Base-by-base conservation (phyloP, 2,113 vertebrate species). In the Eulemur rufifrons region DNA sequence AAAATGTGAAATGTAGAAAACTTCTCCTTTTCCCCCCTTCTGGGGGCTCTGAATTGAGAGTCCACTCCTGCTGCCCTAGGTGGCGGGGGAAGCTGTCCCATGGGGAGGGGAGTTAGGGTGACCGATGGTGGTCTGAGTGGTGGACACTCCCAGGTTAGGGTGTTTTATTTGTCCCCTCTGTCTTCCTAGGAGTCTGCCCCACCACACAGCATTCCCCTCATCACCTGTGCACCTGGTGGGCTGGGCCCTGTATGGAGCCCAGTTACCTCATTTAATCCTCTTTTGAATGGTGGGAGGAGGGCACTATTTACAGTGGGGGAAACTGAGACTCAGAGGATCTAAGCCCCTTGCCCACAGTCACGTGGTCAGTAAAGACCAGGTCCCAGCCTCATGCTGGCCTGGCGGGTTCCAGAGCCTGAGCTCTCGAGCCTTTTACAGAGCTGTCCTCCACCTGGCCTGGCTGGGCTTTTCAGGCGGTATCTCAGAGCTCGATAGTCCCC, bases 361-460 rank as follows among this genome's bases (percentile, higher is more conserved):
- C 9, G 4, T 45, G 47, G 34, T 23, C 8, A 12, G 56, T 77
- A 7, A 45, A 27, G 8, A 56, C 71, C 50, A 47, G n/a, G n/a
- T 10, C 9, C 2, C 27, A 4, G 18, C 12, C 37, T 66, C 27
- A 2, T 0, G 2, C 32, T 5, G 42, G 47, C 21, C 56, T 34
- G 54, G 17, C 6, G 10, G 52, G 47, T 50, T 66, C 12, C 9
- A 3, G 71, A 47, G 80, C 42, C 13, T 20, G 3, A 1, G 18
- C 8, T 56, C 61, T 56, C 18, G 34, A 85, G 34, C 29, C 39
- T 5, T 0, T 25, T 18, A 13, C 27, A 56, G 61, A 47, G n/a
- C 37, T 64, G 64, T 29, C 42, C n/a, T 5, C 0, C 0, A 4
- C 59, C 4, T 9, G 25, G 73, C 66, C 76, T 66, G 80, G 34